phyloP scores from a whole-genome alignment of 1,140 invertebrate genomes.

The Lethrus apterus region DNA sequence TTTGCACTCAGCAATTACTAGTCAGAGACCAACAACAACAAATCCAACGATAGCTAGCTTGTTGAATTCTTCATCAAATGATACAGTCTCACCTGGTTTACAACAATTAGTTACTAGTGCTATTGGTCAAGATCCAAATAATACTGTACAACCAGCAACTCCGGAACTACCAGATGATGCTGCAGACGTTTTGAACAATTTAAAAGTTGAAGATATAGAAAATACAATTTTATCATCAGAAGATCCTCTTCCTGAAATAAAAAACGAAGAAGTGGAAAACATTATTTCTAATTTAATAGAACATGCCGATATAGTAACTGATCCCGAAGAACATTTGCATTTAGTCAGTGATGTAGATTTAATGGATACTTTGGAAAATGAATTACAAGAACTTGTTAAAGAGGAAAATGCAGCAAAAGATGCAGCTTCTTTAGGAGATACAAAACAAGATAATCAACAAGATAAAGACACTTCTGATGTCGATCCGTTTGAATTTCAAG shows the following conservation, averaged over 20 bases:
- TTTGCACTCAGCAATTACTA: conserved; percentile 41
- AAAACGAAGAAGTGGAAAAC: conserved; percentile 39
- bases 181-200: conserved; percentile 26
- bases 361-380: conserved; percentile 35
- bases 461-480: conserved; percentile 41
- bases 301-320: conserved; percentile 36
- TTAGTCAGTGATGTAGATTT: conserved; percentile 37
- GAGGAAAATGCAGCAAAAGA: conserved; percentile 27
- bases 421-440: conserved; percentile 31
- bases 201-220: conserved; percentile 38
- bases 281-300: conserved; percentile 39
- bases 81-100: conserved; percentile 35
- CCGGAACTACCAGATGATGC: conserved; percentile 29
- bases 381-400: conserved; percentile 34
- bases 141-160: conserved; percentile 18
- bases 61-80: conserved; percentile 45
- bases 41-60: conserved; percentile 52
- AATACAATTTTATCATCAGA: conserved; percentile 35
- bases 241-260: conserved; percentile 37
- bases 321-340: conserved; percentile 38
- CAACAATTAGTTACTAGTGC: conserved; percentile 42
- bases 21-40: conserved; percentile 25
- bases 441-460: conserved; percentile 14
- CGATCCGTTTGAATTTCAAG: conserved; percentile 43
- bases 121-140: conserved; percentile 39